Conservation (phyloP, 2,113 vertebrate genomes). For the Peucedramus taeniatus region DNA sequence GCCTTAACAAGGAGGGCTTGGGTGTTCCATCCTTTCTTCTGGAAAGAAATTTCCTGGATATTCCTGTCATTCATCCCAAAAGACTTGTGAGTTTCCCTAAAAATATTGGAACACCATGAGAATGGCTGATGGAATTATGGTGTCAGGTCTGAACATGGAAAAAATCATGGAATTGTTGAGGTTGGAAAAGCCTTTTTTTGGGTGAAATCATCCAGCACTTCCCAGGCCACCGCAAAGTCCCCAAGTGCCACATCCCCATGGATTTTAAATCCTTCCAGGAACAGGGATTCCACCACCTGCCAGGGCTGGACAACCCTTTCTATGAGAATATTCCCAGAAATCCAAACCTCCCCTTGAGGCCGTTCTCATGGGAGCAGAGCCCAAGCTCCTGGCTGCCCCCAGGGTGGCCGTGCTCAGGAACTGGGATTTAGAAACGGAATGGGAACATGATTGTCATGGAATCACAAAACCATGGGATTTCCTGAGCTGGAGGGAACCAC, state of each 20-base stretch:
- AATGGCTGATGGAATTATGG: not conserved
- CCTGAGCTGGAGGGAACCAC: not conserved
- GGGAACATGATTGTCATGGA: not conserved
- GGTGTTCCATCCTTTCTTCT: not conserved
- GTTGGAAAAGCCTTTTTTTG: not conserved
- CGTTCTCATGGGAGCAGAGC: not conserved
- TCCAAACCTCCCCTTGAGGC: not conserved
- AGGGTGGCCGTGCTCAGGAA: not conserved
- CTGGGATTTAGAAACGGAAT: not conserved
- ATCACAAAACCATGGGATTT: not conserved
- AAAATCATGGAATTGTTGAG: not conserved
- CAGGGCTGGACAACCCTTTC: not conserved
- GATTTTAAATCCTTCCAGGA: not conserved
- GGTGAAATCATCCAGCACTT: not conserved
- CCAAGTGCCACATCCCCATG: not conserved
- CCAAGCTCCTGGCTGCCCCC: not conserved
- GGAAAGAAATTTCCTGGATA: not conserved
- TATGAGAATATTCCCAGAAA: not conserved
- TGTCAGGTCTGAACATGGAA: no score
- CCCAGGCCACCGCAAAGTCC: not conserved
- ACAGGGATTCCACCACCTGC: not conserved
- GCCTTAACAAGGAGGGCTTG: not conserved
- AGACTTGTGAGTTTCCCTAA: rapidly evolving
- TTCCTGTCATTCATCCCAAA: not conserved
- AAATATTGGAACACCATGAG: not conserved